A percentile compares a stretch with the other conserved stretches of the same genome.
phyloP scores from a whole-genome alignment of 53 echinoderm and acorn worm species.

The Hippasteria phrygiana region DNA sequence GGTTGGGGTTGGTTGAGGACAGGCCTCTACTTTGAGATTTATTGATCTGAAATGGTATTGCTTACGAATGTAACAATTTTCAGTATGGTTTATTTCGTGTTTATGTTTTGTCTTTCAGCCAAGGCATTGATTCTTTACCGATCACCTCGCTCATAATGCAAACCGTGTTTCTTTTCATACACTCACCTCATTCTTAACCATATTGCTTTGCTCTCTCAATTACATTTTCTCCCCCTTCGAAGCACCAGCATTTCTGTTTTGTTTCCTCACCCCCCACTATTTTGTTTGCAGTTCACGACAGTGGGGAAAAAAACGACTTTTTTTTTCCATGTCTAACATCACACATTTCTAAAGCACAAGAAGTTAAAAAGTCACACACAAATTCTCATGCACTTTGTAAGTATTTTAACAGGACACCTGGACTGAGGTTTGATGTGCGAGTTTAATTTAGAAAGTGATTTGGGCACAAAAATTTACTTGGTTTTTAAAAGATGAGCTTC shows the following conservation, averaged over 20 bases:
- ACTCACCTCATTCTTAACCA: background rate
- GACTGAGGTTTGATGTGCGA: too few species aligned
- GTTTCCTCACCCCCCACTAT: background rate
- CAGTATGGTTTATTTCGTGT: too few species aligned
- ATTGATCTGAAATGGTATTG: too few species aligned
- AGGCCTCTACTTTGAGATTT: background rate
- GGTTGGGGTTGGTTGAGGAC: too few species aligned
- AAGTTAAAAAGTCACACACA: background rate
- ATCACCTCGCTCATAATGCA: too few species aligned
- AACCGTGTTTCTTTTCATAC: background rate
- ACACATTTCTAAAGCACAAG: background rate
- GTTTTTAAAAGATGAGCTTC: too few species aligned
- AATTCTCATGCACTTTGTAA: background rate
- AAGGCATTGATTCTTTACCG: too few species aligned
- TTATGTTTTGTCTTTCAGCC: too few species aligned
- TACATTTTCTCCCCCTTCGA: background rate
- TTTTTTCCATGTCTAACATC: background rate
- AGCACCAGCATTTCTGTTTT: background rate
- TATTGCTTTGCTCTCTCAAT: background rate
- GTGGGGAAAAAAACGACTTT: background rate
- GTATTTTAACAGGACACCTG: too few species aligned
- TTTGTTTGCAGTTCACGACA: background rate
- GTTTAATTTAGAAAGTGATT: too few species aligned
- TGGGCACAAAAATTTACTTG: too few species aligned
- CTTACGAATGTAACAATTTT: too few species aligned